Conservation (phyloP, 2,888 invertebrate species). For the Orthosia cruda region DNA sequence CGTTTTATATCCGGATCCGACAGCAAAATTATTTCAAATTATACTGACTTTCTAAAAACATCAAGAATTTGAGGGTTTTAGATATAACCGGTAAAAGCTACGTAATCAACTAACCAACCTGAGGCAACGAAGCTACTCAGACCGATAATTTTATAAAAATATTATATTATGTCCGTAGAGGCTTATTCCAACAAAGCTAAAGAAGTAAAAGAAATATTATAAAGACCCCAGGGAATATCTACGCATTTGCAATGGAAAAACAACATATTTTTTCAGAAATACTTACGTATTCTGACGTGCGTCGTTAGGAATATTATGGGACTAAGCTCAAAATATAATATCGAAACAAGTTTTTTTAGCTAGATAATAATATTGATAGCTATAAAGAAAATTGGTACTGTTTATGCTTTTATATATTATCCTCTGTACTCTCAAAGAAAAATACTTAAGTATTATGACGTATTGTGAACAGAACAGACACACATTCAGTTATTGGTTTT, state of each 20-base stretch:
- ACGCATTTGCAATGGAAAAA: conserved; percentile 18
- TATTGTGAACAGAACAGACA: conserved; percentile 10
- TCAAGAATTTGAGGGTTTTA: not conserved
- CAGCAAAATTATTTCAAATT: not conserved
- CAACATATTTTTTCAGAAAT: conserved; percentile 1
- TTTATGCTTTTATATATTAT: not conserved
- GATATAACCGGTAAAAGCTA: not conserved
- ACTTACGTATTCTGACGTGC: not conserved
- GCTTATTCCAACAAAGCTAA: conserved; percentile 5
- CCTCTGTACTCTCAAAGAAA: conserved; percentile 1
- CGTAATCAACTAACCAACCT: conserved; percentile 4
- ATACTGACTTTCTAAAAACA: not conserved
- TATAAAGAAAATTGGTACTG: not conserved
- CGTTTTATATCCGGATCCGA: not conserved
- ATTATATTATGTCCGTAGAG: conserved; percentile 3
- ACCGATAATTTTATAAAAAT: conserved; percentile 24
- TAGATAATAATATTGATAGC: not conserved
- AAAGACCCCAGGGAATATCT: not conserved
- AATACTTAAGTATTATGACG: not conserved
- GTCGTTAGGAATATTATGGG: conserved; percentile 12
- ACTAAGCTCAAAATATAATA: conserved; percentile 12
- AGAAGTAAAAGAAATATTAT: conserved; percentile 31
- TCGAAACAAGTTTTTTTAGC: not conserved
- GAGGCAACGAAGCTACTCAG: conserved; percentile 20
- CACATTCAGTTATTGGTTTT: not conserved